Conservation (phyloP, 2,113 vertebrate species). For the Cromileptes altivelis region DNA sequence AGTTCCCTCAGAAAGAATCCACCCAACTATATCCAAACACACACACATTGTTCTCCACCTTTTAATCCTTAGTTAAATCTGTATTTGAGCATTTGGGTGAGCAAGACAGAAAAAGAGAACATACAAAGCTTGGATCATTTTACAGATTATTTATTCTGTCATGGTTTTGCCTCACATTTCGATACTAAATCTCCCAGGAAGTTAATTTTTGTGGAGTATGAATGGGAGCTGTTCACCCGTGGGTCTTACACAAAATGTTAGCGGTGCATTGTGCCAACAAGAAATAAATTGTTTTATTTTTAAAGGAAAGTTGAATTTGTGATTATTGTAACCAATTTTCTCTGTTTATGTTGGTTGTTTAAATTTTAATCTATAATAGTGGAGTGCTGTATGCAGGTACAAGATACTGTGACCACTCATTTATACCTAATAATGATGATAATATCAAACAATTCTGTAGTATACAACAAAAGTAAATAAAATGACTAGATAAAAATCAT, state of each 20-base stretch:
- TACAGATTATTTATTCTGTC: constrained; percentile 39
- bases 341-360: neutral
- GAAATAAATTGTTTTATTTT: constrained; percentile 72
- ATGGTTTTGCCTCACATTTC: neutral
- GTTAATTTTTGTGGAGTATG: constrained; percentile 7
- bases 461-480: too few species aligned
- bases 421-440: neutral
- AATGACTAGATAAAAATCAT: too few species aligned
- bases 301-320: constrained; percentile 32
- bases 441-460: too few species aligned
- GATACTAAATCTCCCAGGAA: neutral
- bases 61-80: neutral
- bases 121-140: neutral
- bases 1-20: constrained; percentile 28
- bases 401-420: neutral
- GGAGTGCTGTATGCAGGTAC: neutral
- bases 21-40: constrained; percentile 16
- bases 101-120: neutral
- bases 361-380: neutral
- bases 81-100: constrained; percentile 21
- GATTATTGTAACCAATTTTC: neutral
- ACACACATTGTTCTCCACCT: neutral
- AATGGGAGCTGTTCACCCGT: constrained; percentile 5
- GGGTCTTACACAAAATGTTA: constrained; percentile 30
- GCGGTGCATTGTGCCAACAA: constrained; percentile 39